These are phyloP conservation scores for Pygocentrus nattereri DNA, from an alignment of 2,797 vertebrate genomes.

Conservation along the genomic window DNA sequence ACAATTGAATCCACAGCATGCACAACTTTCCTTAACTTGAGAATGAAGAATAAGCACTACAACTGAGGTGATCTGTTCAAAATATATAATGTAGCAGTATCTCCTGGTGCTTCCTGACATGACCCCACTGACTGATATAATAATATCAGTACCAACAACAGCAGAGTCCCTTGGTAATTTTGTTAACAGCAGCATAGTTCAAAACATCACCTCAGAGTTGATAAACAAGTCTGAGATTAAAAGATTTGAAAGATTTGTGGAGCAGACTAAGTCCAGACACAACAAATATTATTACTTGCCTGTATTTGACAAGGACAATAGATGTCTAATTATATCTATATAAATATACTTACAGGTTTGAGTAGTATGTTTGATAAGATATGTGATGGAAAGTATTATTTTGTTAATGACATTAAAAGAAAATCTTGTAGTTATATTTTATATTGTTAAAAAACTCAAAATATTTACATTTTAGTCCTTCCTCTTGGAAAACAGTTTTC, in stretches of 20 bases:
- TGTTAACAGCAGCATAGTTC: not conserved
- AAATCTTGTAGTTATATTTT: too few species aligned
- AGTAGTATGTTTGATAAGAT: too few species aligned
- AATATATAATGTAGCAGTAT: not conserved
- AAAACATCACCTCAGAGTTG: not conserved
- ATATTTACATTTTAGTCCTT: too few species aligned
- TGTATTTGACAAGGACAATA: not conserved
- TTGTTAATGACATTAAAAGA: too few species aligned
- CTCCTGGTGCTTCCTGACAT: slow-evolving; percentile 4
- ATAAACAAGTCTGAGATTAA: slow-evolving; percentile 23
- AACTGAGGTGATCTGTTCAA: not conserved
- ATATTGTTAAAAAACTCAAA: too few species aligned
- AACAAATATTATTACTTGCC: not conserved
- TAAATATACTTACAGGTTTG: too few species aligned
- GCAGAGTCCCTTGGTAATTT: not conserved
- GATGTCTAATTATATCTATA: not conserved
- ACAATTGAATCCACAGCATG: not conserved
- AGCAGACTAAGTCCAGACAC: not conserved
- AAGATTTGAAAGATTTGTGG: not conserved
- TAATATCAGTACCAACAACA: not conserved
- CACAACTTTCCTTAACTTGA: not conserved
- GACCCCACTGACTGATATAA: not conserved
- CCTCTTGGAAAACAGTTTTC: too few species aligned
- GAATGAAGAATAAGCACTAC: not conserved
- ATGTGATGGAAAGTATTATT: too few species aligned